These are phyloP conservation scores for Silurus asotus DNA, from an alignment of 2,113 vertebrate genomes.

Conservation along the genomic window DNA sequence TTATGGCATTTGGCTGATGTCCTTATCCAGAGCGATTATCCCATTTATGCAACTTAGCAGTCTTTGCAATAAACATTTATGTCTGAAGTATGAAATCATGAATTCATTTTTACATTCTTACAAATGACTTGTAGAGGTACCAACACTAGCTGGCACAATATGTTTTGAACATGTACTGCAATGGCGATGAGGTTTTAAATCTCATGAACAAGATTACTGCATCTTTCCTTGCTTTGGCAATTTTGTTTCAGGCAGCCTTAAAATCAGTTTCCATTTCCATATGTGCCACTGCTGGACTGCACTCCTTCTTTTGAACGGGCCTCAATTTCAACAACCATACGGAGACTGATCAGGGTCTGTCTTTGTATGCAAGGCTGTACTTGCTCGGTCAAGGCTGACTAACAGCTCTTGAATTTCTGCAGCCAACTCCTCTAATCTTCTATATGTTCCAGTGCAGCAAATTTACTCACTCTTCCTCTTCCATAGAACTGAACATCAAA, in stretches of 20 bases:
- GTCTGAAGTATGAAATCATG: too few species aligned
- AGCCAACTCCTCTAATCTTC: not conserved
- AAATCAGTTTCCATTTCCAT: not conserved
- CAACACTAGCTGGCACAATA: not conserved
- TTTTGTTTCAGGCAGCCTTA: not conserved
- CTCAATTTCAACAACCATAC: not conserved
- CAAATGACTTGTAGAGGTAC: not conserved
- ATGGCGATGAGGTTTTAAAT: not conserved
- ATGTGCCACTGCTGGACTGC: not conserved
- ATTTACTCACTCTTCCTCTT: not conserved
- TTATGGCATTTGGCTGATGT: too few species aligned
- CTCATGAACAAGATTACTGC: not conserved
- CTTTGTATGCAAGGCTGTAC: not conserved
- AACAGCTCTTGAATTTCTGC: not conserved
- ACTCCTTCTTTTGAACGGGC: not conserved
- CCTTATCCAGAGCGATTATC: too few species aligned
- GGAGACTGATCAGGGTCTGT: not conserved
- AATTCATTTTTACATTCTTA: too few species aligned
- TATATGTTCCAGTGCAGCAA: not conserved
- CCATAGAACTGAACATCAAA: not conserved
- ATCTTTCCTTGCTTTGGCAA: not conserved
- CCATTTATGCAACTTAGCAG: too few species aligned
- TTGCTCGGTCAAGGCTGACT: not conserved
- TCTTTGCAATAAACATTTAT: not conserved
- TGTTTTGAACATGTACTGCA: not conserved